Evolutionary conservation across 2,113 vertebrate genomes (phyloP), one percentile per base, ranked within the genome.

Genomic region (Sinocyclocheilus grahami): DNA sequence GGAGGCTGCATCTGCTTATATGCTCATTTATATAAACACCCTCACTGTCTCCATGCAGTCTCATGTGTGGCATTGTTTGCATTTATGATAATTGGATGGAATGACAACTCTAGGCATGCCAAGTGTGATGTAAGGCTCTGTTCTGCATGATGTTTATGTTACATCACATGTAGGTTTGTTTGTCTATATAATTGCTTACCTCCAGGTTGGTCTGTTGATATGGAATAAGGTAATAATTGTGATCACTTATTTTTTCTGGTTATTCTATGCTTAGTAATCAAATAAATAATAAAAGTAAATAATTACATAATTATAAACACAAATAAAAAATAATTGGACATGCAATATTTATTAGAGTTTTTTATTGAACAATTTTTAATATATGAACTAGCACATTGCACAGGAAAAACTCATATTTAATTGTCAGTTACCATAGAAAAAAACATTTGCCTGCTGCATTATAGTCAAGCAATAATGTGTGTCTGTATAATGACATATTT

Each of bases 41-140:
- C 82, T 60, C 74, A 58, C 86, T 75, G 86, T 85, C 82, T 87
- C 86, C 82, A 69, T 48, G 71, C 53, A 75, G 86, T 87, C 86
- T 87, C 53, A 62, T 83, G 63, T 84, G 62, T 62, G 20, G 24
- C 82, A 75, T 67, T 60, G 83, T 74, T 67, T 84, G 37, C 3
- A 71, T 87, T 75, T 81, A 87, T 84, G 62, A 67, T 46, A 55
- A 75, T 48, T 53, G 18, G 16, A 71, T 58, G 48, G 65, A 72
- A 69, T 80, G 48, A 65, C 82, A 67, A 46, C 14, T 80, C 22
- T 53, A 14, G 42, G 42, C 12, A 48, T 51, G 42, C 42, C 42
- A 46, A 46, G 10, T 46, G 42, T 46, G 42, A 46, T 46, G 42
- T 2, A 46, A 13, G 48, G 51, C 51, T 53, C 51, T 16, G 4